These are phyloP conservation scores for Dissostichus mawsoni DNA, from an alignment of 2,113 vertebrate species.

Conservation along the genomic window DNA sequence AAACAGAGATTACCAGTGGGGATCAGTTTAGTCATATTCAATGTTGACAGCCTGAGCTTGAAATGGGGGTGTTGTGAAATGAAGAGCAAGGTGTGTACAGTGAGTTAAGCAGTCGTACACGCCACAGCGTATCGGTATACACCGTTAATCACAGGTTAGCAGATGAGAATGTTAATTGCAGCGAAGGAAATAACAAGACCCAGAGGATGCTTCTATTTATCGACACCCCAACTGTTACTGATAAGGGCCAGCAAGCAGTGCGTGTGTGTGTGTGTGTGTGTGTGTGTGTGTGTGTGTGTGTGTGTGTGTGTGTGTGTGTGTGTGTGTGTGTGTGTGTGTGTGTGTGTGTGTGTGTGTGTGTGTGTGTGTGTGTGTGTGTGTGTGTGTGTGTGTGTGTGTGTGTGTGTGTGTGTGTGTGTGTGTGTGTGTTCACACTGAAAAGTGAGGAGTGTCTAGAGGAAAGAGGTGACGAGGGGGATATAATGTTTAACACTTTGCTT, in stretches of 20 bases:
- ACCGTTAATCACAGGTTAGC: conserved; percentile 95
- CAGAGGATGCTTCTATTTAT: conserved; percentile 92
- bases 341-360: conserved; percentile 22
- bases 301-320: conserved; percentile 19
- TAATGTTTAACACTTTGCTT: conserved; percentile 36
- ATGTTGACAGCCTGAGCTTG: conserved; percentile 14
- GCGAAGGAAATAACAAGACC: conserved; percentile 91
- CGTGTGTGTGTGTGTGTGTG: conserved; percentile 30
- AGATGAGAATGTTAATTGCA: conserved; percentile 95
- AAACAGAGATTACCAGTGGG: conserved; percentile 5
- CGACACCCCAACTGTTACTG: conserved; percentile 80
- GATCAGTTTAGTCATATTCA: conserved; percentile 2
- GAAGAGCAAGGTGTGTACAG: conserved; percentile 33
- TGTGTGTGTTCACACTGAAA: conserved; percentile 18
- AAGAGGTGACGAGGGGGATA: conserved; percentile 31
- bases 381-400: conserved; percentile 4
- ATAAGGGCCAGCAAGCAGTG: conserved; percentile 48
- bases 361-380: conserved; percentile 16
- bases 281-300: conserved; percentile 24
- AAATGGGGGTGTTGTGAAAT: conserved; percentile 15
- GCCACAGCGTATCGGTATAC: conserved; percentile 89
- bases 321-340: conserved; percentile 17
- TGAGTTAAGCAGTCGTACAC: conserved; percentile 66
- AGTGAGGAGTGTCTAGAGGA: conserved; percentile 42
- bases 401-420: conserved; percentile 17